A percentile compares a stretch with the other conserved stretches of the same genome.
These are phyloP conservation scores for Onthophagus sagittarius DNA, from an alignment of 2,888 invertebrate genomes.

Conservation along the genomic window DNA sequence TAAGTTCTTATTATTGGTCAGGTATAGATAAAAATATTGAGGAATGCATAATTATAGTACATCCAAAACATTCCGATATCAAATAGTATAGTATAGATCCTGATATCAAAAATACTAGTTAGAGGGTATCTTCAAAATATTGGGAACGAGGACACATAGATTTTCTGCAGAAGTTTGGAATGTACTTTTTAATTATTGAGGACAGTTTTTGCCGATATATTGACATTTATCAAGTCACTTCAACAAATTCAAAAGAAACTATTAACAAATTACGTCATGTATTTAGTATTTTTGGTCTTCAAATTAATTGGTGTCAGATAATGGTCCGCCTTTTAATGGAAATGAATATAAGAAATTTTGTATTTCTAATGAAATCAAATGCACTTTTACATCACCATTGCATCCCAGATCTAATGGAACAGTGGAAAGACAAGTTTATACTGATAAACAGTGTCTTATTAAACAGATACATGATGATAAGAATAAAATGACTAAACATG, in stretches of 20 bases:
- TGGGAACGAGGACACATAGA: slow-evolving; percentile 45
- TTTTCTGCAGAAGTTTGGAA: slow-evolving; percentile 41
- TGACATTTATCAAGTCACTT: neutral
- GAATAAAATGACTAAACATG: neutral
- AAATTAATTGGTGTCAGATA: slow-evolving; percentile 27
- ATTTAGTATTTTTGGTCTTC: slow-evolving; percentile 29
- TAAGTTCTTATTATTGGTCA: no score
- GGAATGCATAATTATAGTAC: slow-evolving; percentile 25
- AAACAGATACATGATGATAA: no score
- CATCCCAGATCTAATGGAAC: slow-evolving; percentile 31
- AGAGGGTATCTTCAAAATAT: slow-evolving; percentile 30
- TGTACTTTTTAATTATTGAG: slow-evolving; percentile 38
- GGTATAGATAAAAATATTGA: slow-evolving; percentile 33
- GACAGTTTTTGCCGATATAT: slow-evolving; percentile 41
- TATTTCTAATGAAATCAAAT: slow-evolving; percentile 19
- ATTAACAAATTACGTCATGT: slow-evolving; percentile 28
- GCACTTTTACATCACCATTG: slow-evolving; percentile 21
- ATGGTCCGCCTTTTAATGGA: slow-evolving; percentile 28
- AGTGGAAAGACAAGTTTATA: slow-evolving; percentile 26
- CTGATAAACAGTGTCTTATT: slow-evolving; percentile 6
- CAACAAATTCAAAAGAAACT: slow-evolving; percentile 4
- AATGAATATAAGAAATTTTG: slow-evolving; percentile 28
- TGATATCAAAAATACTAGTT: slow-evolving; percentile 27
- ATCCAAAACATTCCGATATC: slow-evolving; percentile 17
- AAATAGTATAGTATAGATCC: slow-evolving; percentile 31